Evolutionary conservation across 2,797 vertebrate species (phyloP).

Genomic region (Cetoscarus ocellatus): DNA sequence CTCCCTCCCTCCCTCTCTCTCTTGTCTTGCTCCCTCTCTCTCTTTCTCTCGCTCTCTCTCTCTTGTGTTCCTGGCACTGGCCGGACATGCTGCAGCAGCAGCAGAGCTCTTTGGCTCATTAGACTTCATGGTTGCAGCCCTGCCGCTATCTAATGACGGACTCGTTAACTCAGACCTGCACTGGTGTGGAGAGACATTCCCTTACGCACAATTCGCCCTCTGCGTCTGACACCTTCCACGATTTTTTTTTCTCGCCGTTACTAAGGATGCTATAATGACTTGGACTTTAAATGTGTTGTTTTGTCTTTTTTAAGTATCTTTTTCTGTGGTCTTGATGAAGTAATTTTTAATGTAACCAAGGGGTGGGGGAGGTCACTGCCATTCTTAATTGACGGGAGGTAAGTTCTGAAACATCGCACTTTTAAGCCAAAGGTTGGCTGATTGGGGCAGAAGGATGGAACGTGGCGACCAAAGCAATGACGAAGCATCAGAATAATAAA

Average conservation of each 20-base stretch:
- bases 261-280: constrained; percentile 76
- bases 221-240: constrained; percentile 60
- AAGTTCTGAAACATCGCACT: constrained; percentile 71
- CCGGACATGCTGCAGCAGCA: constrained; percentile 85
- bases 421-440: constrained; percentile 57
- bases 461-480: constrained; percentile 62
- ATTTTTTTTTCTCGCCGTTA: constrained; percentile 56
- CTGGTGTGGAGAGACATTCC: constrained; percentile 66
- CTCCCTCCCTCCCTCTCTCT: constrained; percentile 52
- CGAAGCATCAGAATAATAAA: constrained; percentile 72
- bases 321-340: constrained; percentile 36
- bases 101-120: constrained; percentile 84
- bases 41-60: constrained; percentile 41
- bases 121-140: constrained; percentile 82
- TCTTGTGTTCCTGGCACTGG: constrained; percentile 78
- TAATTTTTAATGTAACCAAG: constrained; percentile 51
- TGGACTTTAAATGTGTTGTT: constrained; percentile 67
- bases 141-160: constrained; percentile 79
- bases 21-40: constrained; percentile 16
- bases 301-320: constrained; percentile 31
- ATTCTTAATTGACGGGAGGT: constrained; percentile 71
- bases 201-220: constrained; percentile 58
- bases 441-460: constrained; percentile 51
- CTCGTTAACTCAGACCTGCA: constrained; percentile 79
- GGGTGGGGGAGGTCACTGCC: constrained; percentile 57